These are phyloP conservation scores for Orius laevigatus DNA, from an alignment of 1,140 invertebrate species.

Conservation along the genomic window DNA sequence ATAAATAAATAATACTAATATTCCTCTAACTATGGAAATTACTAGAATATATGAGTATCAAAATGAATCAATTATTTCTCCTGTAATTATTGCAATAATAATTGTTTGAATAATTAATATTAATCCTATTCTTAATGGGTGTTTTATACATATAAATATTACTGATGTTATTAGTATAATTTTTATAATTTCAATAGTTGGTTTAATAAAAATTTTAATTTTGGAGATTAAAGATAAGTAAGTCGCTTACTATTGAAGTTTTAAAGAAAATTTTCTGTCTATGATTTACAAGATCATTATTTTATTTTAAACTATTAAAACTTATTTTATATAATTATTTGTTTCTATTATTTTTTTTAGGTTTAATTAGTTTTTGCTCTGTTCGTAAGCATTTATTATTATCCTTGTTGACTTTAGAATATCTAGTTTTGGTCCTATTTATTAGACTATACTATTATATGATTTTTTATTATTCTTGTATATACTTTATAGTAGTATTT, in stretches of 20 bases:
- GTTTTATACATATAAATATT: constrained; percentile 29
- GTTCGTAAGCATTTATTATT: constrained; percentile 34
- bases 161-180: constrained; percentile 25
- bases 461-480: constrained; percentile 28
- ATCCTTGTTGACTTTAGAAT: constrained; percentile 34
- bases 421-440: constrained; percentile 35
- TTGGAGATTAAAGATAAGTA: too few relatives aligned
- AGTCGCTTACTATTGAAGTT: constrained; percentile 36
- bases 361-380: constrained; percentile 31
- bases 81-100: constrained; percentile 26
- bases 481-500: constrained; percentile 38
- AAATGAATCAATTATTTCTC: constrained; percentile 27
- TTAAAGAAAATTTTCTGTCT: constrained; percentile 35
- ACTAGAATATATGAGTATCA: constrained; percentile 34
- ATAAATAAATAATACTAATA: constrained; percentile 39
- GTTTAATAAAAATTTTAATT: too few relatives aligned
- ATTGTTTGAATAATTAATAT: too few relatives aligned
- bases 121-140: constrained; percentile 31
- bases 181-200: constrained; percentile 27
- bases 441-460: constrained; percentile 32
- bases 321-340: constrained; percentile 40
- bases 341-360: too few relatives aligned
- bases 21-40: constrained; percentile 34
- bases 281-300: too few relatives aligned
- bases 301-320: too few relatives aligned